Base-by-base conservation (phyloP, 2,888 invertebrate genomes). In the Hetaerina titia region DNA sequence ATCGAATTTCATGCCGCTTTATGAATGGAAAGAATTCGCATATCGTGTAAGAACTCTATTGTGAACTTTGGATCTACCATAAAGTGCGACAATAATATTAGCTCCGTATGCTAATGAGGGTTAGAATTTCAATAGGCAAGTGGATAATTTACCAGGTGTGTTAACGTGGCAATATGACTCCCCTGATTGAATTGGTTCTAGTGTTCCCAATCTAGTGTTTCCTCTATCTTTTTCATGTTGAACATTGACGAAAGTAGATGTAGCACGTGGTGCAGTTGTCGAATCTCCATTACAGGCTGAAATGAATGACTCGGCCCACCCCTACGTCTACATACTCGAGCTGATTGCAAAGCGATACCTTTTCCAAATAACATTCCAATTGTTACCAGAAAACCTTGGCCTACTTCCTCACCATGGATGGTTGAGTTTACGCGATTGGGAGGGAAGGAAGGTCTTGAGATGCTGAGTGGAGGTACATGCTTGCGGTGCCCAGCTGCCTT, bases 341-440 rank as follows among this genome's bases (percentile, higher is more conserved):
- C 74, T 64, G 19, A 92, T 92, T 69, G 92, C 92, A 17, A 89
- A 57, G 15, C 58, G 89, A 89, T 56, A 89, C 57, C 89, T 22
- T 60, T 31, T 22, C 90, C 45, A 45, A 31, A 69, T 92, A 74
- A 56, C 56, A 56, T 92, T 92, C 92, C 92, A 92, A 69, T 69
- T 63, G 90, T 63, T 63, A 90, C 90, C 92, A 69, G 92, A 69
- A 69, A 92, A 31, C 92, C 92, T 92, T 92, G 92, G 64, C 92
- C 92, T 69, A 92, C 92, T 92, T 92, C 92, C 56, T 92, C 56
- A 69, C 74, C 69, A 69, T 92, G 92, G 92, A 69, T 69, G 92
- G 92, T 64, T 56, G 92, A 45, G 57, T 57, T 58, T 89, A 31
- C 69, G 69, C 69, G 69, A 69, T 22, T 88, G 31, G 56, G 88